Conservation (phyloP, 2,797 vertebrate species). For the Cossypha dichroa region DNA sequence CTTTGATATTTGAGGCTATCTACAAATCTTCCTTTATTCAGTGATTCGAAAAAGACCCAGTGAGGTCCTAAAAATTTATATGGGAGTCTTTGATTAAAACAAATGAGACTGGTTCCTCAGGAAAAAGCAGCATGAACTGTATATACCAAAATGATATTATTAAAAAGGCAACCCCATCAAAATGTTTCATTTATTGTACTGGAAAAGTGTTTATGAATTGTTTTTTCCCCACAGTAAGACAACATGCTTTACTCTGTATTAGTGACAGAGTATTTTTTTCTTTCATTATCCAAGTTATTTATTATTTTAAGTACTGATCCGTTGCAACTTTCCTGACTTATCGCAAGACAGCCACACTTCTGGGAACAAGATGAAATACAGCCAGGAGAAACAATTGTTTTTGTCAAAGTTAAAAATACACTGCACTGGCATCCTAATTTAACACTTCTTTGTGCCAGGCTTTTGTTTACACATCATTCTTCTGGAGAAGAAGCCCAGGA, state of each 20-base stretch:
- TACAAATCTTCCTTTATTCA: not conserved
- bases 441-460: not conserved
- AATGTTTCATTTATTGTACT: not conserved
- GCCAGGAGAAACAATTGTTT: not conserved
- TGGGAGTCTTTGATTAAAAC: not conserved
- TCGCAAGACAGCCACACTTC: not conserved
- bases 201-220: not conserved
- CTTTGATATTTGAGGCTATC: not conserved
- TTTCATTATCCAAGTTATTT: not conserved
- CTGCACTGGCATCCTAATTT: not conserved
- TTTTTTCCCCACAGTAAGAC: not conserved
- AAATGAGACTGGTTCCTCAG: not conserved
- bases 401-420: not conserved
- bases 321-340: not conserved
- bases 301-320: slow-evolving; percentile 21
- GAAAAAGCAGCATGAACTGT: not conserved
- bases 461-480: slow-evolving; percentile 6
- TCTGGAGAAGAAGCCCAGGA: not conserved
- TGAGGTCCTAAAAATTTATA: not conserved
- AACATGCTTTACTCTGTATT: not conserved
- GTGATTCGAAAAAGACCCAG: not conserved
- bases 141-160: not conserved
- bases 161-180: not conserved
- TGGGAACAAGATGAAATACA: slow-evolving; percentile 6
- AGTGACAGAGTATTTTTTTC: not conserved